Conservation (phyloP, 92 coral and sea anemone genomes). For the Heteractis magnifica region DNA sequence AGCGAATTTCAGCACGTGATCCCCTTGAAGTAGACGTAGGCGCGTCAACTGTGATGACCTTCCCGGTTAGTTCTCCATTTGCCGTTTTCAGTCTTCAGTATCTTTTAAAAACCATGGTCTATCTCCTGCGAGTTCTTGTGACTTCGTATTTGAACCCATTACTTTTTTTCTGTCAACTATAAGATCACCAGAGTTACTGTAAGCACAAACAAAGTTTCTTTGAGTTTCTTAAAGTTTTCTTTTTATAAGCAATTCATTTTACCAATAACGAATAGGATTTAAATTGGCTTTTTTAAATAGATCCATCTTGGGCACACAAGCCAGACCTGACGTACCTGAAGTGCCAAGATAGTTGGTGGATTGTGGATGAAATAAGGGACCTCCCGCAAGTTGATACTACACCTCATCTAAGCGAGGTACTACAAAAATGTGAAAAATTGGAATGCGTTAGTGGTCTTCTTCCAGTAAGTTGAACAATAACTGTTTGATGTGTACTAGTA, state of each 20-base stretch:
- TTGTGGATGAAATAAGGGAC: conserved; percentile 42
- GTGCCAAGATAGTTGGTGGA: conserved; percentile 30
- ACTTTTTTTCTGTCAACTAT: background rate
- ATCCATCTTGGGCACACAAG: conserved; percentile 18
- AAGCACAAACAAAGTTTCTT: background rate
- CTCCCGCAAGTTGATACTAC: conserved; percentile 18
- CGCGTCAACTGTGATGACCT: background rate
- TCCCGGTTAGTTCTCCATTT: conserved; percentile 4
- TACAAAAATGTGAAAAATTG: conserved; percentile 38
- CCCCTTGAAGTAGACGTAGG: background rate
- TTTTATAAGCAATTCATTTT: background rate
- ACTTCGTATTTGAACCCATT: background rate
- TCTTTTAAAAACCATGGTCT: background rate
- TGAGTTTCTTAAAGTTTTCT: no score
- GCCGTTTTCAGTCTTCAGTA: conserved; percentile 1
- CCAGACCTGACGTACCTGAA: conserved; percentile 34
- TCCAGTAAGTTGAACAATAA: conserved; percentile 26
- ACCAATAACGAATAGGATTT: background rate
- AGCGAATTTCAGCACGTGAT: background rate
- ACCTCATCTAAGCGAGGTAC: conserved; percentile 36
- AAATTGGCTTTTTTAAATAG: background rate
- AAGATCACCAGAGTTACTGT: background rate
- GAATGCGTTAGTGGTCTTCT: conserved; percentile 43
- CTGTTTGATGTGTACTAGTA: no score
- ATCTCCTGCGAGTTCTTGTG: background rate